phyloP scores from a whole-genome alignment of 2,797 vertebrate species.

The Crax fasciolata region DNA sequence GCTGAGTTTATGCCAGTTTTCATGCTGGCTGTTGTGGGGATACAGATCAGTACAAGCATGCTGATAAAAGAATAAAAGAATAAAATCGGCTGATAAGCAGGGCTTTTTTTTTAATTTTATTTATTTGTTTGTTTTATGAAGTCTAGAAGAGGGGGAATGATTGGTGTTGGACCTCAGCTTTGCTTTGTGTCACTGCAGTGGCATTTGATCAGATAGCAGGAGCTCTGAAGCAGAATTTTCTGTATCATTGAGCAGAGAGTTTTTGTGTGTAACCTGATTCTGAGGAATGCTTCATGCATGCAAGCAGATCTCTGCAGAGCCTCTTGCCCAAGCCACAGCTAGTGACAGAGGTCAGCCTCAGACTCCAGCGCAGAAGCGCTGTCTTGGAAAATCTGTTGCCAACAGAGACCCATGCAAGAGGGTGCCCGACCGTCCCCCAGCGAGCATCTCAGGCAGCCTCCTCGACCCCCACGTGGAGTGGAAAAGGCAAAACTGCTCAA shows the following conservation, averaged over 20 bases:
- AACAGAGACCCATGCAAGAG: not conserved
- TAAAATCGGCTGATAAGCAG: no score
- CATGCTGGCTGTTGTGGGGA: not conserved
- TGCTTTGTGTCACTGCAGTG: not conserved
- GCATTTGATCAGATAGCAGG: not conserved
- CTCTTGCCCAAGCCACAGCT: not conserved
- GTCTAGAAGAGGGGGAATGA: not conserved
- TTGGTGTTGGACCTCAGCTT: constrained; percentile 1
- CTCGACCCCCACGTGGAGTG: not conserved
- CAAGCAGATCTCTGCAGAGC: not conserved
- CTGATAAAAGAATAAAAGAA: not conserved
- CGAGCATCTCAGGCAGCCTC: not conserved
- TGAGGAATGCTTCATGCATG: not conserved
- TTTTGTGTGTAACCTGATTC: not conserved
- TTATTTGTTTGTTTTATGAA: not conserved
- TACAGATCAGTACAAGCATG: not conserved
- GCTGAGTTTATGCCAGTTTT: not conserved
- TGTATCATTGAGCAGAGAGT: not conserved
- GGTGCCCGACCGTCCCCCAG: not conserved
- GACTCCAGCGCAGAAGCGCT: not conserved
- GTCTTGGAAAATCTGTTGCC: not conserved
- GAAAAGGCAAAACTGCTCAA: not conserved
- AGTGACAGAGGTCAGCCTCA: not conserved
- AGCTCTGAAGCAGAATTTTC: constrained; percentile 31
- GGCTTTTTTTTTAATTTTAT: not conserved